These are phyloP conservation scores for Hemiprocne comata DNA, from an alignment of 2,113 vertebrate genomes.

Conservation along the genomic window DNA sequence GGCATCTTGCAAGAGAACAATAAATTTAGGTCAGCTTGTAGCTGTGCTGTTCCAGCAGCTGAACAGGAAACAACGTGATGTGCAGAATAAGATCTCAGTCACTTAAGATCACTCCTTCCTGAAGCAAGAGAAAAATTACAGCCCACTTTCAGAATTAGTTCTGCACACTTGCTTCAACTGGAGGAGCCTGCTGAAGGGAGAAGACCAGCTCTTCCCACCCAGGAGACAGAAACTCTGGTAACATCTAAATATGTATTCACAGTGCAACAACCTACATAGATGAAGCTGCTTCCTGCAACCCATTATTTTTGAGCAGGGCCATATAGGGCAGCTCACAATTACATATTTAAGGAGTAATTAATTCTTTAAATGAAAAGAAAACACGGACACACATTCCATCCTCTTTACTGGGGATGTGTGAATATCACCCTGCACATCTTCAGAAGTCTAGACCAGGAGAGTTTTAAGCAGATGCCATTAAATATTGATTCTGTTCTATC, in stretches of 20 bases:
- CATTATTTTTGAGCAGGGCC: neutral
- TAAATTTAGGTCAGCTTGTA: neutral
- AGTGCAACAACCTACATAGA: no score
- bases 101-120: neutral
- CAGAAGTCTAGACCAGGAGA: neutral
- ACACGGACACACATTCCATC: neutral
- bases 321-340: neutral
- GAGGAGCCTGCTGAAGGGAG: neutral
- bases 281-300: neutral
- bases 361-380: slow-evolving; percentile 9
- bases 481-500: neutral
- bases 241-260: neutral
- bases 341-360: neutral
- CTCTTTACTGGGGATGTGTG: neutral
- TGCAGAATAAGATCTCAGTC: neutral
- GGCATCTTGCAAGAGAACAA: neutral
- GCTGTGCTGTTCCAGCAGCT: neutral
- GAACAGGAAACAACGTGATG: neutral
- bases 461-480: slow-evolving; percentile 13
- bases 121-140: neutral
- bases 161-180: neutral
- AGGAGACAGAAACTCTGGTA: neutral
- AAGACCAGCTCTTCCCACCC: fast-evolving
- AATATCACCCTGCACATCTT: neutral
- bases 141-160: neutral